phyloP scores from a whole-genome alignment of 2,797 vertebrate genomes.

The Heteromormyrus szaboi region DNA sequence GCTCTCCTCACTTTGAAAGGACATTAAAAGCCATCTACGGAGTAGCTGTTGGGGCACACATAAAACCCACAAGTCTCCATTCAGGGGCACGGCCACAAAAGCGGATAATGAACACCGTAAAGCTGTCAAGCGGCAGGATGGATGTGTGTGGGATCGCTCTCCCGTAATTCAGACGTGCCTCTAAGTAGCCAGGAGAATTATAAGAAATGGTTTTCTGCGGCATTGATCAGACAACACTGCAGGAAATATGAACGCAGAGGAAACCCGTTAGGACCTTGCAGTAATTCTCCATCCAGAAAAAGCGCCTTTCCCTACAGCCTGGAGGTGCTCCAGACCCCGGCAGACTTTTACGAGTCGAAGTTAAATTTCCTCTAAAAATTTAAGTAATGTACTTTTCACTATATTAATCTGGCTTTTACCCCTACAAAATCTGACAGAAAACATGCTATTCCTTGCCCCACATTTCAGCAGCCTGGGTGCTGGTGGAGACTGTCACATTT shows the following conservation, averaged over 20 bases:
- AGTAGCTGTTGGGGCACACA: constrained; percentile 77
- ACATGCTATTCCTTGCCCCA: constrained; percentile 31
- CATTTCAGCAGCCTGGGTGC: constrained; percentile 16
- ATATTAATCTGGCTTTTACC: constrained; percentile 34
- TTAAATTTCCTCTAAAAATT: constrained; percentile 45
- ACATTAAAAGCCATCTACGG: constrained; percentile 68
- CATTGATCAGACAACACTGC: constrained; percentile 86
- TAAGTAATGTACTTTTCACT: constrained; percentile 41
- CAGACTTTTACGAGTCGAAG: constrained; percentile 41
- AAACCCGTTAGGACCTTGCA: constrained; percentile 72
- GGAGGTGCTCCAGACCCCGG: constrained; percentile 43
- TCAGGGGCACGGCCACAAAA: constrained; percentile 87
- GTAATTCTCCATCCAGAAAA: constrained; percentile 64
- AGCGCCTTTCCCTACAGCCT: constrained; percentile 46
- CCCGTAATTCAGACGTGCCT: constrained; percentile 93
- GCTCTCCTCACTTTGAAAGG: constrained; percentile 22
- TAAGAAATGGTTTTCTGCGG: constrained; percentile 94
- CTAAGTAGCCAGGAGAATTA: constrained; percentile 97
- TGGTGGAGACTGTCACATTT: constrained; percentile 30
- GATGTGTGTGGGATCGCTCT: constrained; percentile 85
- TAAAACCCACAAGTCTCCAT: constrained; percentile 79
- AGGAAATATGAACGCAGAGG: constrained; percentile 87
- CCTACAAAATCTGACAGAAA: constrained; percentile 29
- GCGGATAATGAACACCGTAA: constrained; percentile 99
- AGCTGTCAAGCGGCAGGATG: constrained; percentile 93